Evolutionary conservation across 2,113 vertebrate genomes (phyloP).

Genomic region (Eira barbara): DNA sequence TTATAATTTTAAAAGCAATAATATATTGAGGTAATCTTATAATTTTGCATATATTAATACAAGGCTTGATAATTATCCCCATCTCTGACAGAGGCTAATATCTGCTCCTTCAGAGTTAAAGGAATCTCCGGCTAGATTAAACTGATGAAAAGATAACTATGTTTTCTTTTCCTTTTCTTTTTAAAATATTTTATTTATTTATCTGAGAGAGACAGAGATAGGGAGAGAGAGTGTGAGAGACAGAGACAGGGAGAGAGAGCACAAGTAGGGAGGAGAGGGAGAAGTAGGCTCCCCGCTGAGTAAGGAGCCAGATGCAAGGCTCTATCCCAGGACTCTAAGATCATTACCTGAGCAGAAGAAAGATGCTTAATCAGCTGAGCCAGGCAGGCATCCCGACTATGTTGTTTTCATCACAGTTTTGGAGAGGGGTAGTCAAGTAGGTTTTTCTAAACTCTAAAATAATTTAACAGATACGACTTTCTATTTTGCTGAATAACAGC

Average conservation of each 20-base stretch:
- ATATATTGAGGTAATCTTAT: neutral
- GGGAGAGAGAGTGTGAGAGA: too few relatives aligned
- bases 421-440: fast-evolving
- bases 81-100: neutral
- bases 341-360: too few relatives aligned
- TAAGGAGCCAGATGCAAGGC: too few relatives aligned
- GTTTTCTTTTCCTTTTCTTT: neutral
- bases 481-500: neutral
- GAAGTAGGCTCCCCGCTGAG: too few relatives aligned
- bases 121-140: neutral
- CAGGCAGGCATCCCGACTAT: too few relatives aligned
- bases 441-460: neutral
- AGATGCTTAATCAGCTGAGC: too few relatives aligned
- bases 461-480: neutral
- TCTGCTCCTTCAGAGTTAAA: neutral
- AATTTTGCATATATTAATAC: neutral
- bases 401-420: neutral
- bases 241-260: too few relatives aligned
- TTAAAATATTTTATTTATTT: too few relatives aligned
- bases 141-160: neutral
- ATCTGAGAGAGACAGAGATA: too few relatives aligned
- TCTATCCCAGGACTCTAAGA: too few relatives aligned
- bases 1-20: neutral
- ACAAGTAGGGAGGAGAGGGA: too few relatives aligned
- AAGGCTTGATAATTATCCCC: neutral